Evolutionary conservation across 2,797 vertebrate species (phyloP).

Genomic region (Halcyon smyrnensis): DNA sequence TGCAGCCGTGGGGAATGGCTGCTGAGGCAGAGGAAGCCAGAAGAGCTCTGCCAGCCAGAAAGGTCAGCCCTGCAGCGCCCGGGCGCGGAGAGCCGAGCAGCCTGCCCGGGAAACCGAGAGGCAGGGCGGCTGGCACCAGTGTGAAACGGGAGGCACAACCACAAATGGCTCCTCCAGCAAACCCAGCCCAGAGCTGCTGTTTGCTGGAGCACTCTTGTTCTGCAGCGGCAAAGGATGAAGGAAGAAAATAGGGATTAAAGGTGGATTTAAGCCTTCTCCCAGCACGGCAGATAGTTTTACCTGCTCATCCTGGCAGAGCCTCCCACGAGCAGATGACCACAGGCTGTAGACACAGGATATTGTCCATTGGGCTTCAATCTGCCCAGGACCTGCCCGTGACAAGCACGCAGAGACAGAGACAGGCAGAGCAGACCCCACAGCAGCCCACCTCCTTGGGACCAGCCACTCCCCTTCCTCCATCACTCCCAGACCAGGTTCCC

Average conservation of each 20-base stretch:
- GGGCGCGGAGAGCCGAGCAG: background rate
- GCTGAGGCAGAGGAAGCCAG: background rate
- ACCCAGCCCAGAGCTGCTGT: background rate
- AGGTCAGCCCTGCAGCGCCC: background rate
- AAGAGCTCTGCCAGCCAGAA: background rate
- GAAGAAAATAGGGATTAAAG: background rate
- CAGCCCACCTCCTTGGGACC: background rate
- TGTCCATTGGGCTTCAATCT: accelerated
- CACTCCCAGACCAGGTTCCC: background rate
- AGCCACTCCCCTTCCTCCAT: background rate
- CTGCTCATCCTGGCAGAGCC: background rate
- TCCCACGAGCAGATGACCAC: background rate
- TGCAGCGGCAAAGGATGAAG: background rate
- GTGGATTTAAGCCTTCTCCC: background rate
- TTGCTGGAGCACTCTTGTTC: background rate
- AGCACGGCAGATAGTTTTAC: background rate
- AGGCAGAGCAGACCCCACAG: background rate
- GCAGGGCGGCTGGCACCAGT: background rate
- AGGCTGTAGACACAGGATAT: background rate
- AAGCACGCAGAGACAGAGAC: background rate
- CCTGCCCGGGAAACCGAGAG: background rate
- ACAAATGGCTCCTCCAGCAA: background rate
- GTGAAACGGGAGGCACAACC: background rate
- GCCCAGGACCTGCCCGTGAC: background rate
- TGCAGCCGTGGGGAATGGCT: background rate